Conservation (phyloP, 2,888 invertebrate species). For the Nesidiocoris tenuis region DNA sequence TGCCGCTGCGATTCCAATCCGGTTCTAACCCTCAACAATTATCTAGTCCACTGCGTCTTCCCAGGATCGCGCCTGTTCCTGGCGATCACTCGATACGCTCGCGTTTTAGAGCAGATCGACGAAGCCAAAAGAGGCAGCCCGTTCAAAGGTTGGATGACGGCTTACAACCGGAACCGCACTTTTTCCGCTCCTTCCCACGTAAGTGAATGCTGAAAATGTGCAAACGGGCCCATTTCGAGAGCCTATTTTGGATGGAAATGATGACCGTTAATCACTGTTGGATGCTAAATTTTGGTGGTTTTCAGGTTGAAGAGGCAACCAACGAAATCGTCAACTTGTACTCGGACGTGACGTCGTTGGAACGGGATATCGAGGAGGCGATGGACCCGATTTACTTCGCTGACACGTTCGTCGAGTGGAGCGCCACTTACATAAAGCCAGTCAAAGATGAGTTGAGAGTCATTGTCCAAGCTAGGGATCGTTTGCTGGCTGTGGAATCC, state of each 20-base stretch:
- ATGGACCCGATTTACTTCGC: conserved; percentile 57
- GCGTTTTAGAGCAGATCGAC: conserved; percentile 38
- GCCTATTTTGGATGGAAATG: too few species aligned
- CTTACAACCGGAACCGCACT: conserved; percentile 58
- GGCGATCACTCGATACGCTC: conserved; percentile 57
- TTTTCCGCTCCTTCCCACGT: conserved; percentile 59
- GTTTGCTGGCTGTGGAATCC: conserved; percentile 56
- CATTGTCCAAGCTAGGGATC: conserved; percentile 56
- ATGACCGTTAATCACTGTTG: too few species aligned
- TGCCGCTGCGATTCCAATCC: conserved; percentile 45
- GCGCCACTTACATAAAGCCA: conserved; percentile 56
- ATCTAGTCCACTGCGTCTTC: conserved; percentile 56
- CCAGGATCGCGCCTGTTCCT: conserved; percentile 59
- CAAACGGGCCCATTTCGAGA: too few species aligned
- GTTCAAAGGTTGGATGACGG: conserved; percentile 59
- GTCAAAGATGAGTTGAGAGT: conserved; percentile 55
- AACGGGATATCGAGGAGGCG: conserved; percentile 55
- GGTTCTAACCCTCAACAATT: conserved; percentile 39
- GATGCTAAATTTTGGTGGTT: too few species aligned
- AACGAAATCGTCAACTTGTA: conserved; percentile 55
- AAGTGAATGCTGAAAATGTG: conserved; percentile 40
- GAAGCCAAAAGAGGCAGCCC: conserved; percentile 54
- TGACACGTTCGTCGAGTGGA: conserved; percentile 57
- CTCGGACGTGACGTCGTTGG: conserved; percentile 56
- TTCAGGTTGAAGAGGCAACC: conserved; percentile 56